These are phyloP conservation scores for Clarias fuscus DNA, from an alignment of 2,797 vertebrate genomes.

Conservation along the genomic window DNA sequence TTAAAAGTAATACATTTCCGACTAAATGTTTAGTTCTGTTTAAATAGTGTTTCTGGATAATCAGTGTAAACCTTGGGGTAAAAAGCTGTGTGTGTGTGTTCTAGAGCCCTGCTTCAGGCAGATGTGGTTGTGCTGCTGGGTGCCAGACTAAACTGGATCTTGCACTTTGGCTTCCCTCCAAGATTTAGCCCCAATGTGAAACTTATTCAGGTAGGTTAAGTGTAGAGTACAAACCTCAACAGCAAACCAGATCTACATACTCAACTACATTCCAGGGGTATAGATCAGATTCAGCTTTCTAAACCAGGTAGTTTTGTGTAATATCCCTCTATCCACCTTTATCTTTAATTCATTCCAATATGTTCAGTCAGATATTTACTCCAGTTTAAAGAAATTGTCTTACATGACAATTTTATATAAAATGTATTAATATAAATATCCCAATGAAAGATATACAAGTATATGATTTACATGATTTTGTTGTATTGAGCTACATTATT, in stretches of 20 bases:
- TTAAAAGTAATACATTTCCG: constrained; percentile 2
- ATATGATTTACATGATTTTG: not conserved
- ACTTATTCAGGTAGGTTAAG: constrained; percentile 84
- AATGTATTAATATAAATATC: no score
- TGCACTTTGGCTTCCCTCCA: constrained; percentile 94
- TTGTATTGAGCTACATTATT: not conserved
- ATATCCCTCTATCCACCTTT: not conserved
- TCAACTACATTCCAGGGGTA: not conserved
- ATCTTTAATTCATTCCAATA: not conserved
- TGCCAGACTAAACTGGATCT: constrained; percentile 96
- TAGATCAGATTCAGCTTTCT: not conserved
- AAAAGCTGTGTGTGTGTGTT: not conserved
- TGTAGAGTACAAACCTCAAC: not conserved
- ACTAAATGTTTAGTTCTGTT: not conserved
- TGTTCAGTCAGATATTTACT: not conserved
- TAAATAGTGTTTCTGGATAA: not conserved
- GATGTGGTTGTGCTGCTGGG: constrained; percentile 91
- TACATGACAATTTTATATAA: no score
- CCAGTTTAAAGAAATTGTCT: not conserved
- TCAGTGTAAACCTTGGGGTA: not conserved
- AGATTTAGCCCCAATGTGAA: constrained; percentile 86
- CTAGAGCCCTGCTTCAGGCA: constrained; percentile 89
- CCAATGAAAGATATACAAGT: no score
- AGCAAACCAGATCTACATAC: not conserved
- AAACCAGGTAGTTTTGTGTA: not conserved